A percentile compares a stretch with the other conserved stretches of the same genome.
These are phyloP conservation scores for Dasyurus viverrinus DNA, from an alignment of 2,113 vertebrate species.

Conservation along the genomic window DNA sequence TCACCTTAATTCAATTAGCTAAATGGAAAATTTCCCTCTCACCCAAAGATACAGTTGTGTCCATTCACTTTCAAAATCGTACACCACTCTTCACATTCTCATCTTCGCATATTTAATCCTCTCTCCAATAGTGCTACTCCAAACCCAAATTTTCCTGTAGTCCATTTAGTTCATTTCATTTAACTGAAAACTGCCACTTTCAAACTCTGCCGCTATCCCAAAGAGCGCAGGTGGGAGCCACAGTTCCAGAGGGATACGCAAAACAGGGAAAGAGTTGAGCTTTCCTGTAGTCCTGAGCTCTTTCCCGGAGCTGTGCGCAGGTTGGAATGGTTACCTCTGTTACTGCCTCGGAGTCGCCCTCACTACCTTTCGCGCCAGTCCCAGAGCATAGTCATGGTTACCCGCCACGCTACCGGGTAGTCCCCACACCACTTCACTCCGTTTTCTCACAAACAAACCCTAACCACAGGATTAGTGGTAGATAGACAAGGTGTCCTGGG, in stretches of 20 bases:
- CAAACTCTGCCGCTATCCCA: background rate
- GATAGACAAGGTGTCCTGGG: too few species aligned
- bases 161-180: background rate
- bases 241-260: background rate
- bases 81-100: background rate
- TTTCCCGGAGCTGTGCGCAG: background rate
- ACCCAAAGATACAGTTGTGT: background rate
- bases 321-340: background rate
- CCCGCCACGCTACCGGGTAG: background rate
- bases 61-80: background rate
- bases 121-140: background rate
- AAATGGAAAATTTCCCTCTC: background rate
- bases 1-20: background rate
- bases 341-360: background rate
- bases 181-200: background rate
- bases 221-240: background rate
- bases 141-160: background rate
- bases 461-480: rapidly evolving
- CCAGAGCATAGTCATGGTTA: background rate
- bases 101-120: background rate
- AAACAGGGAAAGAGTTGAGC: background rate
- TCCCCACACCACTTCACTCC: background rate
- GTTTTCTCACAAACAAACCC: background rate
- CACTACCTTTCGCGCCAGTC: background rate
- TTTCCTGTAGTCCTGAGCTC: background rate